phyloP scores from a whole-genome alignment of 2,797 vertebrate species.

The Callimico goeldii region DNA sequence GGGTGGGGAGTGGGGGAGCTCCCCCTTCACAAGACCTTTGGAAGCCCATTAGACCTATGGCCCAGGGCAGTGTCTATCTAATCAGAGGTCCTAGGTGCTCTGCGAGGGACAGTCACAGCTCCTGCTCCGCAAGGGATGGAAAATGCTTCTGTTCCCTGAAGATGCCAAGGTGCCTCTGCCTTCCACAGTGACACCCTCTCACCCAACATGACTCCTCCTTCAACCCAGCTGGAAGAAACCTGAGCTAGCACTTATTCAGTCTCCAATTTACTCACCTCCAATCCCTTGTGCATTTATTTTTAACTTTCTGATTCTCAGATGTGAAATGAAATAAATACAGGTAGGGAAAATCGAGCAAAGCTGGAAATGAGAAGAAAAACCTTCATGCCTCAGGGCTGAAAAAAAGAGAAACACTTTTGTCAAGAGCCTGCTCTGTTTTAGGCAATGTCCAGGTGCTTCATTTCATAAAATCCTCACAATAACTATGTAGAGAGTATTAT shows the following conservation, averaged over 20 bases:
- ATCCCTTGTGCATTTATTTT: not conserved
- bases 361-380: not conserved
- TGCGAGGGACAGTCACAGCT: not conserved
- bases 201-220: not conserved
- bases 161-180: not conserved
- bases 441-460: not conserved
- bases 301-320: constrained; percentile 20
- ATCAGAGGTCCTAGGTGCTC: not conserved
- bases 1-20: not conserved
- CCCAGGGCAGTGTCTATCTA: not conserved
- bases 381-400: not conserved
- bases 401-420: not conserved
- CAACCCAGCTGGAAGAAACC: not conserved
- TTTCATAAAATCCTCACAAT: not conserved
- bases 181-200: not conserved
- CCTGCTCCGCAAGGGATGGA: not conserved
- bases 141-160: not conserved
- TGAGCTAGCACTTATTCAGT: not conserved
- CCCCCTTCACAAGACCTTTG: not conserved
- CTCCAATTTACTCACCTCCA: not conserved
- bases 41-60: not conserved
- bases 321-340: not conserved
- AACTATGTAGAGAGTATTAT: not conserved
- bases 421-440: not conserved
- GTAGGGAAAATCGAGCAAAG: not conserved